Conservation (phyloP, 2,888 invertebrate species). For the Choreutis nemorana region DNA sequence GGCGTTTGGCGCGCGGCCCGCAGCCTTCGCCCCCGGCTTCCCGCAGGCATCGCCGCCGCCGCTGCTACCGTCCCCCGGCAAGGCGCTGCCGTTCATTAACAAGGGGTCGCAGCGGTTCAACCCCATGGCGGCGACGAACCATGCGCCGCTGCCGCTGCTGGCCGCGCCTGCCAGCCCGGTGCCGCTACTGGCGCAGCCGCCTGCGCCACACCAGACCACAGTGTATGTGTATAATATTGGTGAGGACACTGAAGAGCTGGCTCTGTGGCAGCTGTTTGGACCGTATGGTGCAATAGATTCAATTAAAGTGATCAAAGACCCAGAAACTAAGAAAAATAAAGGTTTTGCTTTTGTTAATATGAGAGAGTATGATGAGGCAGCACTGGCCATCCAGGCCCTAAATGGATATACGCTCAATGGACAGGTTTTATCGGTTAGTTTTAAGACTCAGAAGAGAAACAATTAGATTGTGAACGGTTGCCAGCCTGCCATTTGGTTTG, state of each 20-base stretch:
- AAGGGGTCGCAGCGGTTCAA: slow-evolving; percentile 61
- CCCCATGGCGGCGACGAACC: slow-evolving; percentile 57
- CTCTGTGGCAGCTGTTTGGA: slow-evolving; percentile 61
- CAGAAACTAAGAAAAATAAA: slow-evolving; percentile 64
- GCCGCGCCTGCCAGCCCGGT: slow-evolving; percentile 55
- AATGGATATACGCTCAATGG: slow-evolving; percentile 65
- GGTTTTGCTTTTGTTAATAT: slow-evolving; percentile 64
- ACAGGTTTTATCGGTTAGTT: slow-evolving; percentile 65
- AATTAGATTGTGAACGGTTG: slow-evolving; percentile 41
- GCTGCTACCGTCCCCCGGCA: slow-evolving; percentile 55
- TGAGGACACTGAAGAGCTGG: slow-evolving; percentile 60
- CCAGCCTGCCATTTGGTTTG: slow-evolving; percentile 48
- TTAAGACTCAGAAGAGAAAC: slow-evolving; percentile 65
- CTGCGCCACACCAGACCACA: slow-evolving; percentile 54
- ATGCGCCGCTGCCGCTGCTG: slow-evolving; percentile 48
- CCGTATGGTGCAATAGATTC: slow-evolving; percentile 64
- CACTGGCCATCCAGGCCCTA: slow-evolving; percentile 62
- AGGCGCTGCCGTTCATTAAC: slow-evolving; percentile 59
- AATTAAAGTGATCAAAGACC: slow-evolving; percentile 63
- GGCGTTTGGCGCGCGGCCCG: slow-evolving; percentile 44
- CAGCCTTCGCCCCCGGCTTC: slow-evolving; percentile 45
- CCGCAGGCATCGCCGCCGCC: slow-evolving; percentile 57
- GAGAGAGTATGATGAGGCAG: slow-evolving; percentile 63
- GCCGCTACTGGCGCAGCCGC: slow-evolving; percentile 42
- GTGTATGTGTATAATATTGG: slow-evolving; percentile 65